A percentile compares a stretch with the other conserved stretches of the same genome.
Evolutionary conservation across 2,888 invertebrate species (phyloP).

Genomic region (Orthosia gracilis): DNA sequence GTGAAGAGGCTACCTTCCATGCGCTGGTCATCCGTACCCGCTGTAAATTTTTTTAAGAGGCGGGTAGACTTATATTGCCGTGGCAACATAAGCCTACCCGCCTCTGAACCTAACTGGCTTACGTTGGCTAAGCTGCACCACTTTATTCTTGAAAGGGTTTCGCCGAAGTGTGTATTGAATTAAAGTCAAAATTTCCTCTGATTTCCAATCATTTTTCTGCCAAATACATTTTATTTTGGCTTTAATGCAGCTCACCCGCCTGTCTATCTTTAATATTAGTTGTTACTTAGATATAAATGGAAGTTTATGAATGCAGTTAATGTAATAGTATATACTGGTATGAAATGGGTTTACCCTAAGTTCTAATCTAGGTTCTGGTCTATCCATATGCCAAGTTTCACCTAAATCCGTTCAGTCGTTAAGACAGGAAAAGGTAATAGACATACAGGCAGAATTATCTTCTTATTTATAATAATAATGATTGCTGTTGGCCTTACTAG

Average conservation of each 20-base stretch:
- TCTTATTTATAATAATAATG: too few relatives aligned
- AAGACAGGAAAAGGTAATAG: too few relatives aligned
- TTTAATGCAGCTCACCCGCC: constrained; percentile 14
- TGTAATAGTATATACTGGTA: too few relatives aligned
- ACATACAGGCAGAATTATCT: too few relatives aligned
- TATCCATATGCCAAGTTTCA: too few relatives aligned
- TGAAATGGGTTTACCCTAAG: too few relatives aligned
- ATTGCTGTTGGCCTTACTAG: too few relatives aligned
- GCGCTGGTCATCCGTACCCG: constrained; percentile 92
- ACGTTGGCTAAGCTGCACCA: background rate
- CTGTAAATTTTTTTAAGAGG: constrained; percentile 34
- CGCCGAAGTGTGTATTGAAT: background rate
- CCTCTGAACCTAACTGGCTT: background rate
- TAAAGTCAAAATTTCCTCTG: background rate
- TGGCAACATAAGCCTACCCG: constrained; percentile 14
- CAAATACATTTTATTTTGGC: constrained; percentile 25
- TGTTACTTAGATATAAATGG: background rate
- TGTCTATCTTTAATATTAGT: too few relatives aligned
- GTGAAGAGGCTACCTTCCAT: constrained; percentile 97
- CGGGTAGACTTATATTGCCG: constrained; percentile 7
- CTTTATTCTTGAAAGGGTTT: background rate
- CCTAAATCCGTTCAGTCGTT: too few relatives aligned
- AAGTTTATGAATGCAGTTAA: too few relatives aligned
- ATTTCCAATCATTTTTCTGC: constrained; percentile 9
- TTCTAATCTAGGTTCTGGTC: too few relatives aligned